Evolutionary conservation across 2,113 vertebrate genomes (phyloP).

Genomic region (Takifugu bimaculatus): DNA sequence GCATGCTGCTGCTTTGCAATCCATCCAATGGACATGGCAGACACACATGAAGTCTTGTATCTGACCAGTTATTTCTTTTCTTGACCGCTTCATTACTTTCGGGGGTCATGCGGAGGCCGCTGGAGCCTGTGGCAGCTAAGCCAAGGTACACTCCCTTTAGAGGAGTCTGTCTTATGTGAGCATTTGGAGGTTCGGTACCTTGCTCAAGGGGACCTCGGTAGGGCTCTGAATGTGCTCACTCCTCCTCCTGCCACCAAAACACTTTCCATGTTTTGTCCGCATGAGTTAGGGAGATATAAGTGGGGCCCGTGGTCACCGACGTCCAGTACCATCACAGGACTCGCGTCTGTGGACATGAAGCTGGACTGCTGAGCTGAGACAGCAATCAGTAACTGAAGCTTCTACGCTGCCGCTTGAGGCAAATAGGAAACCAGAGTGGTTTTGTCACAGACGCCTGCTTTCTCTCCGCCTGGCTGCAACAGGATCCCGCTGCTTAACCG

Average conservation of each 20-base stretch:
- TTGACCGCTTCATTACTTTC: too few species aligned
- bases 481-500: constrained; percentile 57
- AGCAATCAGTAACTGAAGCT: constrained; percentile 62
- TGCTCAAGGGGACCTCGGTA: too few species aligned
- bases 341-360: constrained; percentile 54
- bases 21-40: constrained; percentile 5
- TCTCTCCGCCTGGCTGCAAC: constrained; percentile 60
- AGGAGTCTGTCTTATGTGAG: too few species aligned
- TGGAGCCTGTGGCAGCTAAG: too few species aligned
- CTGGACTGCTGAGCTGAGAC: constrained; percentile 46
- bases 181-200: neutral
- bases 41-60: too few species aligned
- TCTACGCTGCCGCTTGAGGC: constrained; percentile 41
- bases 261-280: too few species aligned
- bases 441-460: constrained; percentile 65
- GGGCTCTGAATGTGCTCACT: too few species aligned
- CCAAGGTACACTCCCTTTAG: too few species aligned
- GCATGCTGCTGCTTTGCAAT: constrained; percentile 11
- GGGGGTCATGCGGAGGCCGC: too few species aligned
- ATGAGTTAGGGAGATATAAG: constrained; percentile 43
- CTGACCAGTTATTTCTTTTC: too few species aligned
- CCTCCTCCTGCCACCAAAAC: too few species aligned
- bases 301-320: neutral
- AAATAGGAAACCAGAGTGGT: constrained; percentile 68
- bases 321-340: constrained; percentile 46